Base-by-base conservation (phyloP, 2,888 invertebrate genomes). In the Scaptomyza parva region DNA sequence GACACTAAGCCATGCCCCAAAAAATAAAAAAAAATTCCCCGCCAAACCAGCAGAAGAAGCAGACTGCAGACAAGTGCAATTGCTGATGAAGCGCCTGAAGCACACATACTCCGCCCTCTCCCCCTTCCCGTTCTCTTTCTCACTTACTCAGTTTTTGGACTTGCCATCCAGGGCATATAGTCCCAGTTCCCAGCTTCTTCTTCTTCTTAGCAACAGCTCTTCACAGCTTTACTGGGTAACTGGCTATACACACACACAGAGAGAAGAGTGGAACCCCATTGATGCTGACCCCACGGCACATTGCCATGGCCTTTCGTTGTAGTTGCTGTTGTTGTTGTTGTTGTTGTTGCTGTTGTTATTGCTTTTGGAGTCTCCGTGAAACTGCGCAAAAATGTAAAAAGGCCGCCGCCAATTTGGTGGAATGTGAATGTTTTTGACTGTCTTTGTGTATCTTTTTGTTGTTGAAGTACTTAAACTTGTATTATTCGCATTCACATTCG, bases 221-320 rank as follows among this genome's bases (percentile, higher is more conserved):
- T 26, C 60, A 35, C 35, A 35, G 8, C 14, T 35, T 14, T 35
- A 12, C 28, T 30, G n/a, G n/a, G n/a, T 45, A 45, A 54, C 71
- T 63, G 57, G 63, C 69, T 57, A 39, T 52, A 35, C 37, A 68
- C n/a, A n/a, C n/a, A n/a, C n/a, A n/a, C n/a, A n/a, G n/a, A n/a
- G n/a, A n/a, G n/a, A n/a, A n/a, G 44, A 33, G 40, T 58, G 60
- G 11, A 60, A 40, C 48, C 51, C 75, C 73, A 74, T 65, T 66
- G 75, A 70, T 65, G 73, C 54, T 73, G 73, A 73, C 73, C 73
- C 70, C 70, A 61, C 45, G 60, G 70, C 73, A 70, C 70, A 70
- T 53, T 73, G 70, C 66, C 66, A 55, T 70, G 70, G 73, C 73
- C 73, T 69, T 70, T 70, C 57, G 61, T 47, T 70, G 52, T 51